A percentile compares a stretch with the other conserved stretches of the same genome.
These are phyloP conservation scores for Eonycteris spelaea DNA, from an alignment of 2,113 vertebrate genomes.

Conservation along the genomic window DNA sequence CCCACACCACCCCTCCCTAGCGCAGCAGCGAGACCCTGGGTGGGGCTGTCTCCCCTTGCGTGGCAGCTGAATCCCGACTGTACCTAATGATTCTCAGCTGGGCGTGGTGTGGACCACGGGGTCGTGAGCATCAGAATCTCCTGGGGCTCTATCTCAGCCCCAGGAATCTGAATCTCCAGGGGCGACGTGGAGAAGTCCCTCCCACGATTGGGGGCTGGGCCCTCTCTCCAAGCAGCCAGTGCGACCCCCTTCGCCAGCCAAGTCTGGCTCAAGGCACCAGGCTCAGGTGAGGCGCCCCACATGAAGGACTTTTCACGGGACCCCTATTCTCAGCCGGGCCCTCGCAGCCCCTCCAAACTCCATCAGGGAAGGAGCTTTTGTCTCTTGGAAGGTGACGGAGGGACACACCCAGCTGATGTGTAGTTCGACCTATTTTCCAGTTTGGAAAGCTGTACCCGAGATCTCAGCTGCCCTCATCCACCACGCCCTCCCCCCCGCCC, in stretches of 20 bases:
- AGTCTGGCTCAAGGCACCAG: background rate
- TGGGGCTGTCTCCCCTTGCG: background rate
- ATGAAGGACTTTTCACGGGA: fast-evolving
- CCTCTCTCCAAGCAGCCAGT: background rate
- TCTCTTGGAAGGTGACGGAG: background rate
- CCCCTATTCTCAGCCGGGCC: no score
- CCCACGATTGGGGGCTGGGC: no score
- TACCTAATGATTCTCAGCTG: background rate
- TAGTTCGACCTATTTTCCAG: background rate
- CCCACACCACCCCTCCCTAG: background rate
- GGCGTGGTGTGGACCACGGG: fast-evolving
- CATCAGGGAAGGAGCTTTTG: background rate
- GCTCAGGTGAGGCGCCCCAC: fast-evolving
- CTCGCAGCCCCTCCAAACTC: background rate
- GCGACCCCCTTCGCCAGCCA: background rate
- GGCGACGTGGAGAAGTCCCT: background rate
- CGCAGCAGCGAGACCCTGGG: background rate
- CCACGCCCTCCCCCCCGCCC: background rate
- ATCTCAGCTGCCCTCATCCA: background rate
- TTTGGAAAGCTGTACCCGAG: background rate
- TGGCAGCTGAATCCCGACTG: fast-evolving
- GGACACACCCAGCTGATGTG: fast-evolving
- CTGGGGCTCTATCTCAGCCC: fast-evolving
- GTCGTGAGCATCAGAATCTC: background rate
- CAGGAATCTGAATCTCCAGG: fast-evolving